phyloP scores from a whole-genome alignment of 1,140 invertebrate genomes.

The Harlomillsia oculata region DNA sequence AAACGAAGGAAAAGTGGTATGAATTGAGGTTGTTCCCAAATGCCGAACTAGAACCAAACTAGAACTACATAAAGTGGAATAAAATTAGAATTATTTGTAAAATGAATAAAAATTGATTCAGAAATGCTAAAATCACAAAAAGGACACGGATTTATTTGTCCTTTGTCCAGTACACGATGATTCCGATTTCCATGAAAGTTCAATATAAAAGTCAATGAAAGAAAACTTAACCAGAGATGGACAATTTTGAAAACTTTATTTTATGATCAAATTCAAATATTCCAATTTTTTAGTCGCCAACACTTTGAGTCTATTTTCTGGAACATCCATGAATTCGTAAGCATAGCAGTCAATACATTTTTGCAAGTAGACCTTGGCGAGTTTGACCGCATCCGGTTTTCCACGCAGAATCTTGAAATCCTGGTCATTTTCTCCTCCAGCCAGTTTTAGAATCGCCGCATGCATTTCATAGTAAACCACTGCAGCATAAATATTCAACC shows the following conservation, averaged over 20 bases:
- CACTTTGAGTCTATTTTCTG: slow-evolving; percentile 27
- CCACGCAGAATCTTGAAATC: slow-evolving; percentile 30
- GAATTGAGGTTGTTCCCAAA: too few relatives aligned
- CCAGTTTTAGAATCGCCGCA: slow-evolving; percentile 22
- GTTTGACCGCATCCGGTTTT: slow-evolving; percentile 32
- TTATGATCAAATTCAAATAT: slow-evolving; percentile 28
- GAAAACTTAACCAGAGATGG: neutral
- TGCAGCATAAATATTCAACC: slow-evolving; percentile 26
- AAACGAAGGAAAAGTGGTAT: too few relatives aligned
- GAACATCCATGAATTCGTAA: slow-evolving; percentile 25
- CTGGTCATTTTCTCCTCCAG: slow-evolving; percentile 30
- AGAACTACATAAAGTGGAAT: too few relatives aligned
- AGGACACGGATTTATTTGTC: too few relatives aligned
- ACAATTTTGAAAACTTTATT: slow-evolving; percentile 3
- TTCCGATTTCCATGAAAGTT: too few relatives aligned
- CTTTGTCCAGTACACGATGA: too few relatives aligned
- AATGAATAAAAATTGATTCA: too few relatives aligned
- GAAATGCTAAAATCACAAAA: too few relatives aligned
- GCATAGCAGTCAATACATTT: slow-evolving; percentile 32
- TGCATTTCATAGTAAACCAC: slow-evolving; percentile 34
- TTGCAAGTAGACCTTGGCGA: slow-evolving; percentile 31
- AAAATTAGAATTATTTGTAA: too few relatives aligned
- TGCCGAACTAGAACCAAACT: too few relatives aligned
- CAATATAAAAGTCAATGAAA: neutral
- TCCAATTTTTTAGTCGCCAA: slow-evolving; percentile 32